phyloP scores from a whole-genome alignment of 2,797 vertebrate species.

The Premnoplex brunnescens region DNA sequence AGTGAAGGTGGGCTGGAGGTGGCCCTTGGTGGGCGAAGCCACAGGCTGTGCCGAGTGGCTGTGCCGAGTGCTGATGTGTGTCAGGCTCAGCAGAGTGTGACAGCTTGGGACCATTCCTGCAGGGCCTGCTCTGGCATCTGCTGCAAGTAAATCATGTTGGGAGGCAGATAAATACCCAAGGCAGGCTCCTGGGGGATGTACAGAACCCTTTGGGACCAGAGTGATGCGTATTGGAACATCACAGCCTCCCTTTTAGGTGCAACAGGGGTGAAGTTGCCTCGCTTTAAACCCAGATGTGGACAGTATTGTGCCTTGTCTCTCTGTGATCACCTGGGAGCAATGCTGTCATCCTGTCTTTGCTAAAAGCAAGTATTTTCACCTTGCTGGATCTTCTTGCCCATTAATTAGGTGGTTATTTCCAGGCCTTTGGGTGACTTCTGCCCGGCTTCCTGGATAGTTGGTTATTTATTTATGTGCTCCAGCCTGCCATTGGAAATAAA shows the following conservation, averaged over 20 bases:
- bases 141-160: background rate
- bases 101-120: background rate
- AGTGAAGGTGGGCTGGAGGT: accelerated
- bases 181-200: background rate
- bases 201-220: background rate
- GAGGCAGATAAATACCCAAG: background rate
- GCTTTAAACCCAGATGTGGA: background rate
- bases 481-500: background rate
- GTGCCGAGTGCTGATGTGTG: accelerated
- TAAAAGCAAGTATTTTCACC: background rate
- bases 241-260: background rate
- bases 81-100: accelerated
- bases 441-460: background rate
- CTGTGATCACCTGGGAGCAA: background rate
- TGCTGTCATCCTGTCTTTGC: background rate
- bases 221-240: background rate
- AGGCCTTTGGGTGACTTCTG: background rate
- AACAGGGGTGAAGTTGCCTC: background rate
- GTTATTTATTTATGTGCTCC: background rate
- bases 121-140: background rate
- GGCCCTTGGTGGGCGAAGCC: accelerated
- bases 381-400: background rate
- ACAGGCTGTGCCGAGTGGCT: no score
- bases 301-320: background rate
- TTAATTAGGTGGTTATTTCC: background rate